Percentiles rank a stretch among this genome's conserved stretches.
These are phyloP conservation scores for Spialia ferax DNA, from an alignment of 2,888 invertebrate species.

Conservation along the genomic window DNA sequence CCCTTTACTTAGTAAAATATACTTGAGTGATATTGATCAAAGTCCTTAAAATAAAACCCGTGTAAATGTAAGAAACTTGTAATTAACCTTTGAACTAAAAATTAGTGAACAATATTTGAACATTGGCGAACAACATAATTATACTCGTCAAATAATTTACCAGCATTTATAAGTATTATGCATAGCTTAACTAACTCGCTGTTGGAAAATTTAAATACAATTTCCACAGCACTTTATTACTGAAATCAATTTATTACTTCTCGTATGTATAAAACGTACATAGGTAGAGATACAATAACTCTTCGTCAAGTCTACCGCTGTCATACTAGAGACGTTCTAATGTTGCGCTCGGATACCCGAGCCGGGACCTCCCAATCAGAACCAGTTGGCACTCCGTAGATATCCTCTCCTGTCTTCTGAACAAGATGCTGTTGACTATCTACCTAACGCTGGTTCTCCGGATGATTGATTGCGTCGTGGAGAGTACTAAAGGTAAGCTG, in stretches of 20 bases:
- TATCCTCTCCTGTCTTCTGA: constrained; percentile 60
- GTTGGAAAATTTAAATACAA: background rate
- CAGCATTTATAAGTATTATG: background rate
- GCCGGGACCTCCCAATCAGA: constrained; percentile 70
- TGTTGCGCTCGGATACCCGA: constrained; percentile 69
- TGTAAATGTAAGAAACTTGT: background rate
- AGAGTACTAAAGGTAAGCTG: constrained; percentile 78
- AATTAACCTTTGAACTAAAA: too few species aligned
- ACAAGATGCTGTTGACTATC: constrained; percentile 77
- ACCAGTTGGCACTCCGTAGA: constrained; percentile 70
- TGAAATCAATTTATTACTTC: background rate
- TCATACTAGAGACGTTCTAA: constrained; percentile 58
- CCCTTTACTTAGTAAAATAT: background rate
- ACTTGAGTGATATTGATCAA: background rate
- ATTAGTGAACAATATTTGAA: too few species aligned
- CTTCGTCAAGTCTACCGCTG: background rate
- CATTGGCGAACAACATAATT: background rate
- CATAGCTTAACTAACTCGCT: background rate
- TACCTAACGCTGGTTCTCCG: constrained; percentile 75
- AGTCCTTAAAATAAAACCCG: background rate
- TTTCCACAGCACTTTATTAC: background rate
- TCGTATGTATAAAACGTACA: too few species aligned
- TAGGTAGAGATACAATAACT: background rate
- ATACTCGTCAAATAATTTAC: background rate
- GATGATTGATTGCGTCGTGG: constrained; percentile 78